A percentile compares a stretch with the other conserved stretches of the same genome.
Conservation (phyloP, 2,113 vertebrate species). For the Poecilia latipinna region DNA sequence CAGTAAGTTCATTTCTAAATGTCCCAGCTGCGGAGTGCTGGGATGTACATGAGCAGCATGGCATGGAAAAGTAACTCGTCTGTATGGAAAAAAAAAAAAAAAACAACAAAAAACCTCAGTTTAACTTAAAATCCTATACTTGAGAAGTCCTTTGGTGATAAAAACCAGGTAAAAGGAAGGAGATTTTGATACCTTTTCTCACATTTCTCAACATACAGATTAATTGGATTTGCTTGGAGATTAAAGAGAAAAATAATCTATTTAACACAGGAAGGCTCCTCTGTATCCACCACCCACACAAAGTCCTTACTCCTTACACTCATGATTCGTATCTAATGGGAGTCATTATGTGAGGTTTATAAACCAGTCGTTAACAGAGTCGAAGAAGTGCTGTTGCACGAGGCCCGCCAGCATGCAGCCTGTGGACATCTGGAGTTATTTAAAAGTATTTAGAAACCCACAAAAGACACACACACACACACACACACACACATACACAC, state of each 20-base stretch:
- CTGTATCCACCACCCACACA: slow-evolving; percentile 39
- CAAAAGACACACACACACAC: slow-evolving; percentile 51
- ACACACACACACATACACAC: slow-evolving; percentile 43
- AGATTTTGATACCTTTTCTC: slow-evolving; percentile 19
- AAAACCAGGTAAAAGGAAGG: background rate
- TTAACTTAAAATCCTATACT: slow-evolving; percentile 8
- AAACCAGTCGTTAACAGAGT: slow-evolving; percentile 74
- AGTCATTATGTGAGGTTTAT: slow-evolving; percentile 73
- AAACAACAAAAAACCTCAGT: slow-evolving; percentile 27
- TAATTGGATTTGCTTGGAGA: slow-evolving; percentile 47
- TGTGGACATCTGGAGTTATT: slow-evolving; percentile 78
- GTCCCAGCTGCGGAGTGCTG: slow-evolving; percentile 39
- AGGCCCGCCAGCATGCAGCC: slow-evolving; percentile 68
- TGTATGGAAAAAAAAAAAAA: background rate
- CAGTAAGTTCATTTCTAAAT: slow-evolving; percentile 45
- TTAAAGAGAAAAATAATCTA: slow-evolving; percentile 46
- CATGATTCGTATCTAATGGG: slow-evolving; percentile 68
- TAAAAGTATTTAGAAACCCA: slow-evolving; percentile 71
- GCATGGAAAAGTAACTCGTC: slow-evolving; percentile 58
- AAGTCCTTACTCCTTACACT: slow-evolving; percentile 30
- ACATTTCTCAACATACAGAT: slow-evolving; percentile 42
- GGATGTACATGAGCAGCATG: slow-evolving; percentile 39
- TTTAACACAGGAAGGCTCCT: slow-evolving; percentile 34
- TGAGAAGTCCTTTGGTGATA: slow-evolving; percentile 13
- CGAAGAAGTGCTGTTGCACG: slow-evolving; percentile 67